These are phyloP conservation scores for Amiota communis DNA, from an alignment of 2,888 invertebrate species.

Conservation along the genomic window DNA sequence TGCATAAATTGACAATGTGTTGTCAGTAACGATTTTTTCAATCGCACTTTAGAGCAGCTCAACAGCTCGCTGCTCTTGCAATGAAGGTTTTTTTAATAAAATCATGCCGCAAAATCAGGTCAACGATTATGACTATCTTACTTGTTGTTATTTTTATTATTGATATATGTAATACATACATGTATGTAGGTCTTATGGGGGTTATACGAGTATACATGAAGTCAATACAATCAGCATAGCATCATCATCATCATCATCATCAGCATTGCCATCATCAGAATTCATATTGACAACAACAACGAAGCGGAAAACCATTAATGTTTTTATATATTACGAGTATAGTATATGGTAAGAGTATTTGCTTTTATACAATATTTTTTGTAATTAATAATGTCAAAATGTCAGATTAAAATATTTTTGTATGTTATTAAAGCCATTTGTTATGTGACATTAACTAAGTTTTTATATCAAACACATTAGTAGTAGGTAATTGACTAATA, in stretches of 20 bases:
- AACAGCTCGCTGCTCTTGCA: not conserved
- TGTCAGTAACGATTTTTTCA: slow-evolving; percentile 13
- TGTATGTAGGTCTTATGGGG: not conserved
- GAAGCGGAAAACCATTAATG: slow-evolving; percentile 40
- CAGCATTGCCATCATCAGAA: not conserved
- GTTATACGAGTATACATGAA: slow-evolving; percentile 19
- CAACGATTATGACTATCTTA: not conserved
- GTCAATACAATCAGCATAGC: too few species aligned
- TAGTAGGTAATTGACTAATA: too few species aligned
- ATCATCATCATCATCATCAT: slow-evolving; percentile 1
- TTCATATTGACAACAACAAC: not conserved
- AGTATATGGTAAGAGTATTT: not conserved
- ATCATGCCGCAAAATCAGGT: slow-evolving; percentile 22
- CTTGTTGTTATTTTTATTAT: not conserved
- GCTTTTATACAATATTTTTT: slow-evolving; percentile 34
- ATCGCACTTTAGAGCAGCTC: not conserved
- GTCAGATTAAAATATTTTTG: slow-evolving; percentile 36
- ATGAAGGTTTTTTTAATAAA: slow-evolving; percentile 11
- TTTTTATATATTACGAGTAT: slow-evolving; percentile 9
- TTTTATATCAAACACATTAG: too few species aligned
- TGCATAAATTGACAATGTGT: slow-evolving; percentile 28
- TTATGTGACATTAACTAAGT: too few species aligned
- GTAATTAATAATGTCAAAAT: slow-evolving; percentile 42
- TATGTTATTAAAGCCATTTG: too few species aligned
- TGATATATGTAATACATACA: not conserved